Evolutionary conservation across 2,797 vertebrate genomes (phyloP).

Genomic region (Threskiornis aethiopicus): DNA sequence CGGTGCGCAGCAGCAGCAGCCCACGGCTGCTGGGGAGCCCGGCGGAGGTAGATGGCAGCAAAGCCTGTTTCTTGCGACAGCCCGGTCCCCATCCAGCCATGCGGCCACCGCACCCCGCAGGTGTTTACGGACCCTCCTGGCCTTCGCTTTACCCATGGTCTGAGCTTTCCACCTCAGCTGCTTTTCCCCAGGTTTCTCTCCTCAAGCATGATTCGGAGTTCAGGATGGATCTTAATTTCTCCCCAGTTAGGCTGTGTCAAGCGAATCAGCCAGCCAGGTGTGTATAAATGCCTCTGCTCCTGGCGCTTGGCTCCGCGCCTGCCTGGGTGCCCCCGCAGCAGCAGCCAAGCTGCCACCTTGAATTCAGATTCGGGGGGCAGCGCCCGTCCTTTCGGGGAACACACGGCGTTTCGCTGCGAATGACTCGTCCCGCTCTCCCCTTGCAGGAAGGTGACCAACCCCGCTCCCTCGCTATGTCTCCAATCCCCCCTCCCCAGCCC

Average conservation of each 20-base stretch:
- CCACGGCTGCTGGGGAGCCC: not conserved
- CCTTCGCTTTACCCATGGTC: fast-evolving
- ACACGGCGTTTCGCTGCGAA: fast-evolving
- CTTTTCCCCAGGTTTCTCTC: not conserved
- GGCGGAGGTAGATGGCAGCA: conserved; percentile 56
- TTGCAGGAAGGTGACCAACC: too few species aligned
- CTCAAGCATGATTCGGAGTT: not conserved
- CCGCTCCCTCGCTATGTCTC: fast-evolving
- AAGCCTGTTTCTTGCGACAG: conserved; percentile 14
- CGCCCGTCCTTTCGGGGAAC: fast-evolving
- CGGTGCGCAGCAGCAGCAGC: not conserved
- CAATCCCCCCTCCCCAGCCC: not conserved
- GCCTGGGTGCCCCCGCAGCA: too few species aligned
- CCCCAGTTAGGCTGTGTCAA: not conserved
- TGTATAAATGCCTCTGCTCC: not conserved
- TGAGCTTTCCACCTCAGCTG: not conserved
- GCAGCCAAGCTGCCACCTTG: not conserved
- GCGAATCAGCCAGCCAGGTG: not conserved
- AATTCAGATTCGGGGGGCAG: fast-evolving
- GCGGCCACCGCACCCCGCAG: fast-evolving
- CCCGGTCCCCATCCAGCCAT: not conserved
- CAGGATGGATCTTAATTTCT: not conserved
- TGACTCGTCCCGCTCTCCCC: not conserved
- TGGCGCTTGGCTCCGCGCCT: not conserved
- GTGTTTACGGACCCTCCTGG: fast-evolving